Evolutionary conservation across 2,888 invertebrate genomes (phyloP).

Genomic region (Eilema sororculum): DNA sequence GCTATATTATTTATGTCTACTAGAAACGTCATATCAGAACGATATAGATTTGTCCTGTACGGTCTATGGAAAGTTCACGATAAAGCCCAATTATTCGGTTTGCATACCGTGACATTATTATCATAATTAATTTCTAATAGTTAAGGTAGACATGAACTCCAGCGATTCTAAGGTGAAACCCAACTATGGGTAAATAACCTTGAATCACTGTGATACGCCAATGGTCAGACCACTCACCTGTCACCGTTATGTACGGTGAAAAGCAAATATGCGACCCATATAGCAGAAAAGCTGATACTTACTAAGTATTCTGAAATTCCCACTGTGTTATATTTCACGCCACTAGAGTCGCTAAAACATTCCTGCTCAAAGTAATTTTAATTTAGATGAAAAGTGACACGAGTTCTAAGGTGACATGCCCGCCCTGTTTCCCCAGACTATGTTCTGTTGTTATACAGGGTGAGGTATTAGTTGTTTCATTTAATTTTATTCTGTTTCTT

Average conservation of each 20-base stretch:
- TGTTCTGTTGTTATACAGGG: neutral
- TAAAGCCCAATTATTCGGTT: too few relatives aligned
- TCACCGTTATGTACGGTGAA: neutral
- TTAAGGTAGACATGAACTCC: too few relatives aligned
- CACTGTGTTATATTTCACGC: neutral
- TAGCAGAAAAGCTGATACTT: neutral
- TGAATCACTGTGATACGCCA: neutral
- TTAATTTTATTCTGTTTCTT: neutral
- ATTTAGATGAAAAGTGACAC: neutral
- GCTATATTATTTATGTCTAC: too few relatives aligned
- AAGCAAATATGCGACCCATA: neutral
- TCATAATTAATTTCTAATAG: neutral
- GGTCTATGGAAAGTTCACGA: too few relatives aligned
- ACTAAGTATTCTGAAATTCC: neutral
- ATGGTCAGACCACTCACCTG: neutral
- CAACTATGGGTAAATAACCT: neutral
- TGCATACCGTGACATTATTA: neutral
- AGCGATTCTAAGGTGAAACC: too few relatives aligned
- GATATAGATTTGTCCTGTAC: too few relatives aligned
- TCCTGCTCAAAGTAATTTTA: neutral
- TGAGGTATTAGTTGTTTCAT: neutral
- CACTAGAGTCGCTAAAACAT: neutral
- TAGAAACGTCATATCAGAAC: too few relatives aligned
- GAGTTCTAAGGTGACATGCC: slow-evolving; percentile 5
- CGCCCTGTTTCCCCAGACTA: neutral